Evolutionary conservation across 1,140 invertebrate genomes (phyloP).

Genomic region (Diorhabda elongata): DNA sequence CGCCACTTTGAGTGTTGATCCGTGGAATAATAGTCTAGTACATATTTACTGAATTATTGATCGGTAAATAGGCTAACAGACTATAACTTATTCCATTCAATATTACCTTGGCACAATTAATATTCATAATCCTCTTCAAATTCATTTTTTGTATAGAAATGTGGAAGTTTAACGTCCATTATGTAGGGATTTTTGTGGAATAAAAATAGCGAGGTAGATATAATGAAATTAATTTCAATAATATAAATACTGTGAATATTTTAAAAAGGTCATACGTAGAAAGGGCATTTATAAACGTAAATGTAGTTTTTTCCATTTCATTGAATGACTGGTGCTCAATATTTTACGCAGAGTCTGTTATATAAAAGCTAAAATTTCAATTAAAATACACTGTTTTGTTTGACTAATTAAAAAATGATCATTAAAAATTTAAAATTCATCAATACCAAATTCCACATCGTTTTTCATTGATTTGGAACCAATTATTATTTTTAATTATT

Average conservation of each 20-base stretch:
- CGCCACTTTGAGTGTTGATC: too few species aligned
- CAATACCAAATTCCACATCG: slow-evolving; percentile 15
- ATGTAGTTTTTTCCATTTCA: slow-evolving; percentile 8
- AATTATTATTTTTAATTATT: slow-evolving; percentile 24
- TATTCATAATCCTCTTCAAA: too few species aligned
- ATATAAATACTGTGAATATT: background rate
- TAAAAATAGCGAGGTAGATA: too few species aligned
- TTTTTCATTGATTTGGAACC: slow-evolving; percentile 20
- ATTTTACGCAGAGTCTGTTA: slow-evolving; percentile 8
- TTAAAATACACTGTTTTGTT: slow-evolving; percentile 20
- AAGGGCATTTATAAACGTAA: background rate
- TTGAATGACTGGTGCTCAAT: background rate
- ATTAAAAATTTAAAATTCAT: slow-evolving; percentile 21
- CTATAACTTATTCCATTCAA: too few species aligned
- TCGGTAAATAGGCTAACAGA: too few species aligned
- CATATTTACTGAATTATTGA: too few species aligned
- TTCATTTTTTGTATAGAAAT: too few species aligned
- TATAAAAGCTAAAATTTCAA: slow-evolving; percentile 19
- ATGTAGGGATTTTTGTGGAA: too few species aligned
- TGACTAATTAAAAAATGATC: slow-evolving; percentile 22
- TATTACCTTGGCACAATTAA: too few species aligned
- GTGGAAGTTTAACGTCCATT: too few species aligned
- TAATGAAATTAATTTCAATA: background rate
- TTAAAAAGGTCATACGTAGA: background rate
- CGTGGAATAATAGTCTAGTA: too few species aligned